Evolutionary conservation across 1,140 invertebrate species (phyloP), one percentile per base, ranked within the genome.

Genomic region (Planococcus citri): DNA sequence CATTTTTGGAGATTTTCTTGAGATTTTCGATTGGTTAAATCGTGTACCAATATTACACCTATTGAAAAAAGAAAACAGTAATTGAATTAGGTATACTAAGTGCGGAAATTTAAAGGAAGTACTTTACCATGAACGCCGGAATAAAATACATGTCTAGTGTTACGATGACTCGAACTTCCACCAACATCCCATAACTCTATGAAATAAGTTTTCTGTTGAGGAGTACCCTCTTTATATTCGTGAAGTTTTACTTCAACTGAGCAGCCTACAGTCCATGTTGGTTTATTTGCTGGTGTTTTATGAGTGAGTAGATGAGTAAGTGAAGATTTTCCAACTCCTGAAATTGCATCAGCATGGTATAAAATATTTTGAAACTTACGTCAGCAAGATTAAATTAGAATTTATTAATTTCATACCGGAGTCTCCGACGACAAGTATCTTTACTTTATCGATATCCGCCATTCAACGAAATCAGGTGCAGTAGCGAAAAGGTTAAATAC

Each of bases 101-200:
- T 37, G 33, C n/a, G 25, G 24, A 2, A 64, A 25, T 4, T 25
- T 74, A 70, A 75, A n/a, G n/a, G n/a, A n/a, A n/a, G n/a, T n/a
- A n/a, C n/a, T n/a, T n/a, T 82, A 89, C 95, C 96, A 83, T 98
- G 90, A 72, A 91, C 89, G 37, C 90, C 87, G 76, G 89, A 87
- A 77, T 97, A 97, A 80, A 98, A 98, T 17, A 97, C 91, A 72
- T 87, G 84, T 76, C 95, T 83, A 17, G 92, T 90, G 78, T 95
- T 95, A 76, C 88, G 85, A 78, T 98, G 95, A 75, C 85, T 91
- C 74, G 89, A 87, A 73, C 92, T 95, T 17, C 95, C 95, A 20
- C 95, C 96, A 71, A 98, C 85, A 78, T 98, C 96, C 88, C 94
- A 98, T 24, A 98, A 81, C 81, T 98, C 95, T 51, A 98, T 83